Percentiles rank a stretch among this genome's conserved stretches.
Evolutionary conservation across 2,888 invertebrate genomes (phyloP).

Genomic region (Hypolimnas misippus): DNA sequence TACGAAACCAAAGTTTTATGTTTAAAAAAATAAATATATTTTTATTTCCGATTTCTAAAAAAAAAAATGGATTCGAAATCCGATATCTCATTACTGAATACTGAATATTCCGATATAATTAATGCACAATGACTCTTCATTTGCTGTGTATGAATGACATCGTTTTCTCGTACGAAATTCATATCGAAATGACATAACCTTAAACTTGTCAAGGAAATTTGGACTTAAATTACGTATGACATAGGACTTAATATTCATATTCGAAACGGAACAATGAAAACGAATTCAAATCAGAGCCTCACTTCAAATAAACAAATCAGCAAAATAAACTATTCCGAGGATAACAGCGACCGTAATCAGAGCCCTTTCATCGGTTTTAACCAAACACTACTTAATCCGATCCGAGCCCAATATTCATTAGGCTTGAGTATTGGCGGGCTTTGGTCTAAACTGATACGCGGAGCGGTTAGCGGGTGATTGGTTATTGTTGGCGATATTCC

Average conservation of each 20-base stretch:
- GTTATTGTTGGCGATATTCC: neutral
- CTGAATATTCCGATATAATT: slow-evolving; percentile 5
- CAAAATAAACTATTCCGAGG: slow-evolving; percentile 18
- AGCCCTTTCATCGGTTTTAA: slow-evolving; percentile 55
- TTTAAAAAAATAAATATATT: no score
- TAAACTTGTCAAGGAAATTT: neutral
- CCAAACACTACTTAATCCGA: slow-evolving; percentile 58
- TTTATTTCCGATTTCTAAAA: no score
- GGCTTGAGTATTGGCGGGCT: slow-evolving; percentile 31
- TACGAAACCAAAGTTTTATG: no score
- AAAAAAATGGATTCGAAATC: no score
- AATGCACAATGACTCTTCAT: slow-evolving; percentile 12
- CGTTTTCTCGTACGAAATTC: neutral
- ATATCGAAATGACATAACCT: neutral
- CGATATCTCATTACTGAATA: slow-evolving; percentile 5
- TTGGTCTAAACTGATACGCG: slow-evolving; percentile 36
- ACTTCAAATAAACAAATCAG: slow-evolving; percentile 22
- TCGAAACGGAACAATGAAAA: neutral
- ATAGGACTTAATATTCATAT: neutral
- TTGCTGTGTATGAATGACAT: slow-evolving; percentile 1
- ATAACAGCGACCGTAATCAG: slow-evolving; percentile 37
- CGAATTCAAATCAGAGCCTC: slow-evolving; percentile 13
- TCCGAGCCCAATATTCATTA: slow-evolving; percentile 51
- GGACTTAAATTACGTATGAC: neutral
- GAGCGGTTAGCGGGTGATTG: neutral